Evolutionary conservation across 2,113 vertebrate genomes (phyloP).

Genomic region (Cephalopholis sonnerati): DNA sequence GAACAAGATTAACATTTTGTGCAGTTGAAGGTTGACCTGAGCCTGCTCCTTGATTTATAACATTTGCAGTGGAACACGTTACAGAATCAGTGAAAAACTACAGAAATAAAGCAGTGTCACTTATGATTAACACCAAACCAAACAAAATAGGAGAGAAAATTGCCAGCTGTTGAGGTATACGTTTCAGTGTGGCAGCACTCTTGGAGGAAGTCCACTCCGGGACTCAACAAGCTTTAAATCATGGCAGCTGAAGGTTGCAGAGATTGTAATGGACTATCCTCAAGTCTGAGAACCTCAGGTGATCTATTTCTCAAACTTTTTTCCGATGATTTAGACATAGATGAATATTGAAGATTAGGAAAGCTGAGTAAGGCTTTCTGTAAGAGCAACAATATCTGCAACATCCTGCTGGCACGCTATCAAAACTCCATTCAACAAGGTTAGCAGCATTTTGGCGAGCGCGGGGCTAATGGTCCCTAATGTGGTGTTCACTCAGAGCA

Average conservation of each 20-base stretch:
- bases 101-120: slow-evolving; percentile 32
- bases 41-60: slow-evolving; percentile 43
- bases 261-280: neutral
- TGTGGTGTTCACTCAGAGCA: slow-evolving; percentile 77
- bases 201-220: neutral
- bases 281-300: neutral
- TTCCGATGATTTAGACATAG: slow-evolving; percentile 15
- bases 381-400: slow-evolving; percentile 38
- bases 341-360: slow-evolving; percentile 15
- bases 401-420: slow-evolving; percentile 44
- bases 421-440: slow-evolving; percentile 51
- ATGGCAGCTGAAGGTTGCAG: neutral
- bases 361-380: slow-evolving; percentile 22
- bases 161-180: slow-evolving; percentile 42
- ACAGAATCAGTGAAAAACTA: slow-evolving; percentile 13
- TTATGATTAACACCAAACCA: slow-evolving; percentile 16
- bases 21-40: neutral
- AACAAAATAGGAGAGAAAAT: slow-evolving; percentile 16
- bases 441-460: slow-evolving; percentile 62
- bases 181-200: slow-evolving; percentile 4
- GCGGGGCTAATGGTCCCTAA: slow-evolving; percentile 69
- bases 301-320: slow-evolving; percentile 16
- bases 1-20: slow-evolving; percentile 26
- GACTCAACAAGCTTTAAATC: slow-evolving; percentile 2
- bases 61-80: slow-evolving; percentile 9